Base-by-base conservation (phyloP, 1,140 invertebrate genomes). In the Dendroctonus ponderosae region DNA sequence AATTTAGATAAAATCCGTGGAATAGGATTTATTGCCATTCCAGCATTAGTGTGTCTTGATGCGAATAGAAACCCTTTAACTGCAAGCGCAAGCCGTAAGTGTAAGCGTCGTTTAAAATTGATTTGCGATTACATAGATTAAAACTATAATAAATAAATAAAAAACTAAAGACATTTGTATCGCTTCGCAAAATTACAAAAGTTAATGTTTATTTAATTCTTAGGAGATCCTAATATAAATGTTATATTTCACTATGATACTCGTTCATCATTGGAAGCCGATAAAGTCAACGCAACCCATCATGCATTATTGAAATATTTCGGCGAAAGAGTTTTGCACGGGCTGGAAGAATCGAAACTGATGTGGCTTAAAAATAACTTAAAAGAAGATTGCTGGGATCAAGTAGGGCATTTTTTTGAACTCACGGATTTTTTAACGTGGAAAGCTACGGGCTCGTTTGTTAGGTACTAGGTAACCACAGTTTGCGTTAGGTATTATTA, bases 221-320 rank as follows among this genome's bases (percentile, higher is more conserved):
- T 70, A 87, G 87, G 84, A 12, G 78, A 84, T 46, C 74, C 85
- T 74, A 81, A 88, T 46, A 88, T 90, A 77, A 96, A 98, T 80
- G 83, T 98, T 38, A 92, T 98, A 42, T 86, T 98, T 80, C 98
- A 96, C 95, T 91, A 97, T 92, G 96, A 98, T 78, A 95, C 98
- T 76, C 81, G 96, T 71, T 96, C 96, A 5, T 80, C 84, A 12
- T 76, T 84, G 48, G 91, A 98, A 82, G 91, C 94, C 0, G 82
- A 87, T n/a, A 80, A 85, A 14, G 96, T 98, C 11, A 97, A 96
- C 77, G 81, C 81, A 41, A 86, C 85, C 0, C 79, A 85, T 11
- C 89, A 97, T 81, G 74, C 84, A 26, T 85, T 95, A 8, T 81
- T 98, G 0, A 84, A 89, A 67, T 93, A 90, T 80, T 91, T 95